phyloP scores from a whole-genome alignment of 2,888 invertebrate genomes.

The Acutogordius australiensis region DNA sequence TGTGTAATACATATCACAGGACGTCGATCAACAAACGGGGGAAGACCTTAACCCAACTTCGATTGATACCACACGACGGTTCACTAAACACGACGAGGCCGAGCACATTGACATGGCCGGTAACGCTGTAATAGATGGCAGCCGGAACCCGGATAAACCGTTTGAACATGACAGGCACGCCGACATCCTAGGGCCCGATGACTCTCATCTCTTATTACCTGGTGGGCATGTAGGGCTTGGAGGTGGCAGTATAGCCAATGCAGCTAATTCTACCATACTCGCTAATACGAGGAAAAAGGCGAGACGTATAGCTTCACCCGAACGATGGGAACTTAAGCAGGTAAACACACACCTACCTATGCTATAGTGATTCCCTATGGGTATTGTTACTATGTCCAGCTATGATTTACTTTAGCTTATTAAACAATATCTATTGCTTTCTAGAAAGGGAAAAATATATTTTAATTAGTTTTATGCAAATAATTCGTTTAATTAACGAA shows the following conservation, averaged over 20 bases:
- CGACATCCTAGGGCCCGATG: not conserved
- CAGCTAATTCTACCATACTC: not conserved
- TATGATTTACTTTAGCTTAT: too few species aligned
- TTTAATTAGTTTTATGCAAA: too few species aligned
- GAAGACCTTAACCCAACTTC: slow-evolving; percentile 61
- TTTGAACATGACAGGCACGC: too few species aligned
- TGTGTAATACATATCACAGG: slow-evolving; percentile 25
- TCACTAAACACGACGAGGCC: not conserved
- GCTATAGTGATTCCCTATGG: too few species aligned
- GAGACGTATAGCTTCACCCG: slow-evolving; percentile 65
- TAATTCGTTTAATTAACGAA: too few species aligned
- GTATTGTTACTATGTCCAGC: too few species aligned
- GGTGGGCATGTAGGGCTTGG: not conserved
- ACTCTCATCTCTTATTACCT: too few species aligned
- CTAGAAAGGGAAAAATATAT: too few species aligned
- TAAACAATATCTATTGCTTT: too few species aligned
- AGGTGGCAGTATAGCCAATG: too few species aligned
- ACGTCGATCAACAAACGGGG: slow-evolving; percentile 77
- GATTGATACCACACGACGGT: too few species aligned
- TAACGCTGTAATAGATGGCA: not conserved
- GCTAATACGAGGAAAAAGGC: slow-evolving; percentile 14
- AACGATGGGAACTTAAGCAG: slow-evolving; percentile 81
- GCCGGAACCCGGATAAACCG: not conserved
- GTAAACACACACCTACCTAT: too few species aligned
- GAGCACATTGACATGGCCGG: not conserved